These are phyloP conservation scores for Diachasma alloeum DNA, from an alignment of 1,140 invertebrate species.

Conservation along the genomic window DNA sequence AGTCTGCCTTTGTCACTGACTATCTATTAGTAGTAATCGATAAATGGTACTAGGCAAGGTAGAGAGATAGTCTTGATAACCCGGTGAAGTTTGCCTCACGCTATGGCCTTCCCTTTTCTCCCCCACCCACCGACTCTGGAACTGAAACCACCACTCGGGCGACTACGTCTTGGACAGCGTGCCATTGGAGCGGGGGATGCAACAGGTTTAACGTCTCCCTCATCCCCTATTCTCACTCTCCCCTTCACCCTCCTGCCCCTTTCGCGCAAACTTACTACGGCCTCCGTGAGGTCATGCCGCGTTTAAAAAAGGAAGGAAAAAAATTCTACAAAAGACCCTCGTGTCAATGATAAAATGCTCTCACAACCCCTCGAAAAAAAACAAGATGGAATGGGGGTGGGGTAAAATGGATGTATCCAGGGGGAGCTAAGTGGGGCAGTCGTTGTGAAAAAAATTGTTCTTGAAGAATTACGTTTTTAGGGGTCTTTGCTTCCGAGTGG, in stretches of 20 bases:
- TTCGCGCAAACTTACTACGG: not conserved
- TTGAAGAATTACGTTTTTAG: too few relatives aligned
- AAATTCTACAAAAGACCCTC: not conserved
- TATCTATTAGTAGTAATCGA: not conserved
- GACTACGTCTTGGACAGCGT: not conserved
- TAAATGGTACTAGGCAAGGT: not conserved
- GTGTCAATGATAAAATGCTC: not conserved
- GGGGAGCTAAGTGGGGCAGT: too few relatives aligned
- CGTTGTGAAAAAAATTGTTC: too few relatives aligned
- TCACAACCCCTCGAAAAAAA: not conserved
- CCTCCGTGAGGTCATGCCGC: too few relatives aligned
- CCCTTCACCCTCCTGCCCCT: not conserved
- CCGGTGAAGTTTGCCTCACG: not conserved
- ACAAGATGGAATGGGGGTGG: too few relatives aligned
- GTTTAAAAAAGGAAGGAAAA: not conserved
- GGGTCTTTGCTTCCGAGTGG: too few relatives aligned
- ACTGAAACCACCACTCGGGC: too few relatives aligned
- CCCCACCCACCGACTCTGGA: not conserved
- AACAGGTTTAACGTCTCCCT: not conserved
- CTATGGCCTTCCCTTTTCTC: not conserved
- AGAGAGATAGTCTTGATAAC: not conserved
- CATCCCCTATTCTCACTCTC: not conserved
- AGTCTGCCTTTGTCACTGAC: not conserved
- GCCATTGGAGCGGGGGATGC: not conserved
- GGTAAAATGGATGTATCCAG: too few relatives aligned